Base-by-base conservation (phyloP, 2,888 invertebrate genomes). In the Pachycephus smyrnensis region DNA sequence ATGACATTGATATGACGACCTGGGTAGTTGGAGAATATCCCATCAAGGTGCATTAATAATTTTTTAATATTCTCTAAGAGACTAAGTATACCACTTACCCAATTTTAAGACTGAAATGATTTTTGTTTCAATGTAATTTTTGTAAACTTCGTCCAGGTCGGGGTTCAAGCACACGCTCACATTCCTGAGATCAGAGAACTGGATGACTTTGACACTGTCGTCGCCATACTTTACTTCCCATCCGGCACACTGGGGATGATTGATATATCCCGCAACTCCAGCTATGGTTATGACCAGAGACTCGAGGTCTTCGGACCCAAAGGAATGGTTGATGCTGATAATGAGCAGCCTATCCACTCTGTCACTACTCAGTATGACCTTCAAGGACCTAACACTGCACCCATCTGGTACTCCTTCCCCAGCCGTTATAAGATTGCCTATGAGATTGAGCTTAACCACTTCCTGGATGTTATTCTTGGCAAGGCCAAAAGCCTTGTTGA, bases 201-300 rank as follows among this genome's bases (percentile, higher is more conserved):
- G 68, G 90, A 93, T 77, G 95, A 95, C 89, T 94, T 93, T 80
- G 95, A 96, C 87, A 94, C 94, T 1, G 94, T 95, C 2, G 93
- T 92, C 1, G 94, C 93, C 76, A 90, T 93, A 4, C 89, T 95
- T 68, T 93, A 94, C 73, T 95, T 94, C 87, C 93, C 94, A 0
- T 94, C 94, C 69, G 95, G 95, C 3, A 93, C 94, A 3, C 88
- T 95, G 35, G 94, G 93, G 4, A 92, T 94, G 75, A 94, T 95
- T 73, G 95, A 96, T 88, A 91, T 94, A 78, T 94, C 94, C 83
- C 92, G 95, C 55, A 93, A 93, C 88, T 93, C 94, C 55, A 90
- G 91, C 15, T 95, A 94, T 85, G 95, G 95, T 1, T 95, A 95
- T 84, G 95, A 95, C 82, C 95, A 95, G 88, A 92, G 95, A 81